Evolutionary conservation across 1,140 invertebrate genomes (phyloP).

Genomic region (Monochamus saltuarius): DNA sequence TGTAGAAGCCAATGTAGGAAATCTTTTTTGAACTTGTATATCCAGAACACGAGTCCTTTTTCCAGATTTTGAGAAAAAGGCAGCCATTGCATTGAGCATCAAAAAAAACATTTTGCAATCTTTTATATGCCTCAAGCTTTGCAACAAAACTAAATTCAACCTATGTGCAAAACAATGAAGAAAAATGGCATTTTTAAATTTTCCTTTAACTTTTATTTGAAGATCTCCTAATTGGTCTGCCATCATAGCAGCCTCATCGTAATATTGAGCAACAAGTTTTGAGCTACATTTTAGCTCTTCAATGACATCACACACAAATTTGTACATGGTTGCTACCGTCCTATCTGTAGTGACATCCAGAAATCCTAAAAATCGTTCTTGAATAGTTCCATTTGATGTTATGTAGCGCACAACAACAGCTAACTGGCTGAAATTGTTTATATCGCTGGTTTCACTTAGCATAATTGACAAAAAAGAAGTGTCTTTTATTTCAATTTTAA

Average conservation of each 20-base stretch:
- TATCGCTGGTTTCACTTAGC: no score
- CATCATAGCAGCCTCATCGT: slow-evolving; percentile 29
- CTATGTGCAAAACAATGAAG: no score
- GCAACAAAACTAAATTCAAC: background rate
- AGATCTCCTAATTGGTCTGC: slow-evolving; percentile 14
- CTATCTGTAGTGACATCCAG: slow-evolving; percentile 26
- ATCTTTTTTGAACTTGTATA: slow-evolving; percentile 12
- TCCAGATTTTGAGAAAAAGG: slow-evolving; percentile 22
- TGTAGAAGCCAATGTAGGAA: slow-evolving; percentile 9
- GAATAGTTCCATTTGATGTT: slow-evolving; percentile 11
- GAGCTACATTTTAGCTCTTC: slow-evolving; percentile 15
- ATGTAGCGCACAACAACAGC: background rate
- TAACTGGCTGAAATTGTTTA: no score
- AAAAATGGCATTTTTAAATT: no score
- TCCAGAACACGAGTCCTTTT: slow-evolving; percentile 10
- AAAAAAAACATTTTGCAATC: slow-evolving; percentile 21
- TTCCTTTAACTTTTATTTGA: slow-evolving; percentile 9
- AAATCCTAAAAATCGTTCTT: slow-evolving; percentile 38
- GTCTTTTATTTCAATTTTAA: no score
- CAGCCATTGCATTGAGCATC: slow-evolving; percentile 3
- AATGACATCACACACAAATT: slow-evolving; percentile 2
- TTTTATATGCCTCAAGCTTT: slow-evolving; percentile 4
- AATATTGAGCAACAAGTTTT: slow-evolving; percentile 25
- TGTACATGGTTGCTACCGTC: slow-evolving; percentile 22
- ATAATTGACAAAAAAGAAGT: no score